Percentiles rank a stretch among this genome's conserved stretches.
Evolutionary conservation across 1,140 invertebrate genomes (phyloP).

Genomic region (Oreohelix idahoensis): DNA sequence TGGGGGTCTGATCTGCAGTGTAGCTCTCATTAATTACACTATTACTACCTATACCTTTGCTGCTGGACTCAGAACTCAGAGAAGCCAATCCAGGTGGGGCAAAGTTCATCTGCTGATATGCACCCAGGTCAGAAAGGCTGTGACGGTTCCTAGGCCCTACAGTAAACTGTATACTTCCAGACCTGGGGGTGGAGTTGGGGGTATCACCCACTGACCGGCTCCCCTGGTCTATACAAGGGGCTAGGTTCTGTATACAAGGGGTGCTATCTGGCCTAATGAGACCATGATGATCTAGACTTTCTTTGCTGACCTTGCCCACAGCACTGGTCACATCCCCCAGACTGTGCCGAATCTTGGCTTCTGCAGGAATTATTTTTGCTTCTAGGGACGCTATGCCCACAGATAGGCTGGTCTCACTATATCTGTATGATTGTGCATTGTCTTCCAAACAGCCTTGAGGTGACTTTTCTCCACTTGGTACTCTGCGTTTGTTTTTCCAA

Average conservation of each 20-base stretch:
- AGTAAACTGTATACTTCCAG: background rate
- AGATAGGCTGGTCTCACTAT: background rate
- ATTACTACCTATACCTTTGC: background rate
- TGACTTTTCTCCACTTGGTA: background rate
- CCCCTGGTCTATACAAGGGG: background rate
- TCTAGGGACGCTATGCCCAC: background rate
- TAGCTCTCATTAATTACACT: background rate
- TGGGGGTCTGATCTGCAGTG: background rate
- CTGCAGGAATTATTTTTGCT: conserved; percentile 27
- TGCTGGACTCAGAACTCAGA: background rate
- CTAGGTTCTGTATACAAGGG: conserved; percentile 31
- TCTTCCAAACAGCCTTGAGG: background rate
- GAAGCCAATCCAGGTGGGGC: background rate
- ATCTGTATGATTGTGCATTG: background rate
- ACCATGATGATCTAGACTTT: background rate
- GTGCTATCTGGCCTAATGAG: conserved; percentile 26
- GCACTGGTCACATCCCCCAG: conserved; percentile 24
- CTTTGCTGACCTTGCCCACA: background rate
- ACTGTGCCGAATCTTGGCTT: conserved; percentile 32
- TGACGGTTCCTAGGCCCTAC: conserved; percentile 1
- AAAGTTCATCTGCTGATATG: conserved; percentile 29
- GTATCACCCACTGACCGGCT: background rate
- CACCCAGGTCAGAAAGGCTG: conserved; percentile 30
- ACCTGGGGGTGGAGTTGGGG: background rate
- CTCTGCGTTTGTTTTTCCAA: background rate